Evolutionary conservation across 2,113 vertebrate species (phyloP), one percentile per base, ranked within the genome.

Genomic region (Caloenas nicobarica): DNA sequence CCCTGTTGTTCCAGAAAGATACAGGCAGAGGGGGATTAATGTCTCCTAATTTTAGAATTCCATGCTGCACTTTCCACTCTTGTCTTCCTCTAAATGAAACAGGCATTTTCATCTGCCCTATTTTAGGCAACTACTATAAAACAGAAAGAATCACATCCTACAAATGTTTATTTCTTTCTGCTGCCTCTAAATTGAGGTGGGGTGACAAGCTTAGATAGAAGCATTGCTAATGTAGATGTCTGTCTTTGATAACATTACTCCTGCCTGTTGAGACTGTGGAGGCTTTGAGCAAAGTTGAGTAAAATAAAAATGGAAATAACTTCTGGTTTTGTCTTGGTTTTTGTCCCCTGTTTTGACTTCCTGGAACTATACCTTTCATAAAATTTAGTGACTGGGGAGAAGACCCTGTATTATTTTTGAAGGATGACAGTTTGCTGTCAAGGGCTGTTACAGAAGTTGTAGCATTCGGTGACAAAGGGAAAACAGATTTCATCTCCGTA

Each of bases 401-500:
- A 76, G 16, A 84, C 34, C 7, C 60, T 87, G 33, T 36, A 53
- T 51, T 64, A 74, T 74, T 81, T 89, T 79, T 93, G 65, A 95
- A 93, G 44, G 44, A 74, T 86, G 86, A 81, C 89, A 91, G 48
- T 91, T 92, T 84, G 53, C 44, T 93, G 24, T 91, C 88, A 85
- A 85, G 54, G 61, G 14, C 3, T 29, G 42, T 56, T 91, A 56
- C 51, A 90, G 83, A 92, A 93, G 61, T 70, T 92, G 72, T 42
- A 93, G 21, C 46, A 74, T 93, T 90, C 8, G 8, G 46, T 93
- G 77, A 62, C 26, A 50, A 93, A 92, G 29, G 53, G 44, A 92
- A 93, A 92, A 89, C 78, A 92, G 77, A 95, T 94, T 94, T 95
- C 53, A 79, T 7, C 61, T 95, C 23, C 40, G 44, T 70, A 82